A percentile compares a stretch with the other conserved stretches of the same genome.
These are phyloP conservation scores for Mythimna impura DNA, from an alignment of 2,888 invertebrate species.

Conservation along the genomic window DNA sequence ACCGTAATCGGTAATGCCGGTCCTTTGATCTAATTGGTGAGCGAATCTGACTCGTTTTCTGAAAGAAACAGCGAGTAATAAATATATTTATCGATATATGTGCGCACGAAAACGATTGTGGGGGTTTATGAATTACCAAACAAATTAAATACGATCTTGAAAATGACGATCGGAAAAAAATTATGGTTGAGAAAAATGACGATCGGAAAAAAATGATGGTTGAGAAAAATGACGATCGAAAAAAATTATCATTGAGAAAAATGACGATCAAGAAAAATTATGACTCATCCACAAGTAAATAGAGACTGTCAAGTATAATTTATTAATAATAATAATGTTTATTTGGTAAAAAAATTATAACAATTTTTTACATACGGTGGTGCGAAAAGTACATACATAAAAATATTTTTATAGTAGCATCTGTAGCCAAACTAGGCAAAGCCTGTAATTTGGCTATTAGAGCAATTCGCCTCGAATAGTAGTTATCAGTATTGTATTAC, in stretches of 20 bases:
- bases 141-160: neutral
- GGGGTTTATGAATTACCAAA: neutral
- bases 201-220: neutral
- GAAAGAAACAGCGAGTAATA: constrained; percentile 17
- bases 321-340: too few species aligned
- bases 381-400: too few species aligned
- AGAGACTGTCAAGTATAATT: neutral
- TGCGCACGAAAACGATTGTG: neutral
- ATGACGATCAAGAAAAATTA: neutral
- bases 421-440: too few species aligned
- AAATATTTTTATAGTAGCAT: too few species aligned
- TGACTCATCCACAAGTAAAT: neutral
- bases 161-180: neutral
- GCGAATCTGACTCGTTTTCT: constrained; percentile 81
- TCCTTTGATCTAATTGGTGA: constrained; percentile 75
- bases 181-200: neutral
- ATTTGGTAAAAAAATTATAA: too few species aligned
- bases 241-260: neutral
- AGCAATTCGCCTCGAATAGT: too few species aligned
- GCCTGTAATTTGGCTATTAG: too few species aligned
- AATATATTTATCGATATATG: neutral
- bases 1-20: constrained; percentile 73
- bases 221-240: neutral
- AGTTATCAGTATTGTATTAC: too few species aligned
- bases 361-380: too few species aligned